A percentile compares a stretch with the other conserved stretches of the same genome.
Conservation (phyloP, 1,140 invertebrate genomes). For the Sitobion miscanthi region DNA sequence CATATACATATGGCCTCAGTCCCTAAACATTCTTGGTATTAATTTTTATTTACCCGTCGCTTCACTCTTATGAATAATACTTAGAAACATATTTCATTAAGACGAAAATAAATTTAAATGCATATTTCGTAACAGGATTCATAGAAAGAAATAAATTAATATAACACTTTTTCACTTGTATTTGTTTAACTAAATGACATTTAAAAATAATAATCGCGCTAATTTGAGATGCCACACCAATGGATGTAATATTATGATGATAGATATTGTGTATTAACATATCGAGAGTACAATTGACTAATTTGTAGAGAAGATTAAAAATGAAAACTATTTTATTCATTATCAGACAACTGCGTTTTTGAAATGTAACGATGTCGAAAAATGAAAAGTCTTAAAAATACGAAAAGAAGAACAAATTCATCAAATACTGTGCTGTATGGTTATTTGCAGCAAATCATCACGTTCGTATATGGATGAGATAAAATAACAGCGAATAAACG, state of each 20-base stretch:
- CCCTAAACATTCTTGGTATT: background rate
- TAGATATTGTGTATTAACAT: background rate
- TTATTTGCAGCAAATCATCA: background rate
- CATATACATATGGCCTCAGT: background rate
- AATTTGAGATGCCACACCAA: no score
- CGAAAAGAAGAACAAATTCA: background rate
- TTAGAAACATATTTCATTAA: background rate
- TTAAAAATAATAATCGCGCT: background rate
- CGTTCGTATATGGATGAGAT: background rate
- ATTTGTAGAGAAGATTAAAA: background rate
- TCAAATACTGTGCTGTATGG: background rate
- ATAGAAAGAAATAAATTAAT: background rate
- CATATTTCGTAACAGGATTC: background rate
- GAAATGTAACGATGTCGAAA: background rate
- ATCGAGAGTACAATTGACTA: background rate
- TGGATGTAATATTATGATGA: background rate
- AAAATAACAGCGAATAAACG: background rate
- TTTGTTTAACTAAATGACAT: background rate
- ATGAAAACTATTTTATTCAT: background rate
- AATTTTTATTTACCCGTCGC: background rate
- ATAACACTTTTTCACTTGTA: background rate
- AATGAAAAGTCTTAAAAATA: background rate
- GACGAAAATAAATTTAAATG: background rate
- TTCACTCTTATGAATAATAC: background rate
- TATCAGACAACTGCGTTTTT: background rate